phyloP scores from a whole-genome alignment of 2,888 invertebrate genomes.

The Standfussiana lucernea region DNA sequence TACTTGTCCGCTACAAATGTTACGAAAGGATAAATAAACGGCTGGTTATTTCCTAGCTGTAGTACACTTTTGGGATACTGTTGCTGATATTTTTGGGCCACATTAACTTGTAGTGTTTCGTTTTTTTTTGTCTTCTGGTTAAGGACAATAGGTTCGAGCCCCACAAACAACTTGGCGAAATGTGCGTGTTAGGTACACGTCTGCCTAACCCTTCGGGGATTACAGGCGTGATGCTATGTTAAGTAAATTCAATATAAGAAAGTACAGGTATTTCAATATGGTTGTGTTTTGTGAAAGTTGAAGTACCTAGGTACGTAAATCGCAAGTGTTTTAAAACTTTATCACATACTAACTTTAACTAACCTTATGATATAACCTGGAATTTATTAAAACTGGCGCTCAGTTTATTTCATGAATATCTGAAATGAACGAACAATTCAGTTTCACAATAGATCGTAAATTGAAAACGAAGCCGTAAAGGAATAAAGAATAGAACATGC shows the following conservation, averaged over 20 bases:
- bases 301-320: not conserved
- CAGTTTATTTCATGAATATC: constrained; percentile 41
- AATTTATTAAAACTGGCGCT: constrained; percentile 17
- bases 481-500: constrained; percentile 37
- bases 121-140: not conserved
- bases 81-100: not conserved
- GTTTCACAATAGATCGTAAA: constrained; percentile 37
- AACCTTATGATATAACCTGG: constrained; percentile 19
- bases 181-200: not conserved
- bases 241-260: not conserved
- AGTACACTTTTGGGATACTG: constrained; percentile 9
- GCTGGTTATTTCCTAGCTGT: constrained; percentile 30
- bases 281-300: not conserved
- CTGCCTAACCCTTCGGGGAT: not conserved
- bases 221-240: not conserved
- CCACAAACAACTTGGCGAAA: not conserved
- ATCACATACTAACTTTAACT: constrained; percentile 4
- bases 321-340: constrained; percentile 9
- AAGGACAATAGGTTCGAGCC: not conserved
- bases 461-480: constrained; percentile 36
- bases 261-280: too few species aligned
- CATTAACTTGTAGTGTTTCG: not conserved
- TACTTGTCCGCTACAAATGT: constrained; percentile 49
- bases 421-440: constrained; percentile 34
- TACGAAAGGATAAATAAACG: constrained; percentile 36